Conservation (phyloP, 2,888 invertebrate species). For the Drosophila anceps region DNA sequence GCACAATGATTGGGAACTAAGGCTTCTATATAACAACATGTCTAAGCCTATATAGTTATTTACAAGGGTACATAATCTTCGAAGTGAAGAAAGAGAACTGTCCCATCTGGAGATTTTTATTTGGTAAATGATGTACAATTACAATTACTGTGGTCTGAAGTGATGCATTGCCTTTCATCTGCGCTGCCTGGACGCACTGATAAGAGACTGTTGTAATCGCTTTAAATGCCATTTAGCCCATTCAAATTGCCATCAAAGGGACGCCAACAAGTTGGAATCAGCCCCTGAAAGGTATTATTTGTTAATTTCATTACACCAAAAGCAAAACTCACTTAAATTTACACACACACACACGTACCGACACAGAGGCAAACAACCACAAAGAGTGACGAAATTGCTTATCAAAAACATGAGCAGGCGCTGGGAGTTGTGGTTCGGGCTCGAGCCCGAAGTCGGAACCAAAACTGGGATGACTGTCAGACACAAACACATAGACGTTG, state of each 20-base stretch:
- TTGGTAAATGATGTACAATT: slow-evolving; percentile 8
- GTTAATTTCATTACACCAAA: slow-evolving; percentile 74
- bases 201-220: slow-evolving; percentile 71
- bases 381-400: slow-evolving; percentile 71
- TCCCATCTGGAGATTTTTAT: not conserved
- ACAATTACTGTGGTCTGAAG: slow-evolving; percentile 40
- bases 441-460: not conserved
- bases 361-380: slow-evolving; percentile 38
- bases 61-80: slow-evolving; percentile 5
- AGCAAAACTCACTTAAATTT: slow-evolving; percentile 23
- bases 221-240: slow-evolving; percentile 68
- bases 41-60: not conserved
- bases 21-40: not conserved
- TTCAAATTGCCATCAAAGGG: slow-evolving; percentile 78
- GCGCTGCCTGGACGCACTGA: slow-evolving; percentile 51
- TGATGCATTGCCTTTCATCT: slow-evolving; percentile 47
- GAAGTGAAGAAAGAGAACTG: not conserved
- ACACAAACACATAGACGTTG: slow-evolving; percentile 31
- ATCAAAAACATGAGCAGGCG: slow-evolving; percentile 59
- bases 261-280: slow-evolving; percentile 51
- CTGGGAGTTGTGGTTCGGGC: not conserved
- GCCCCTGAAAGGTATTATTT: slow-evolving; percentile 69
- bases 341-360: not conserved
- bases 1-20: not conserved
- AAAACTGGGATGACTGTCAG: slow-evolving; percentile 16